Evolutionary conservation across 2,113 vertebrate genomes (phyloP), one percentile per base, ranked within the genome.

Genomic region (Suricata suricatta): DNA sequence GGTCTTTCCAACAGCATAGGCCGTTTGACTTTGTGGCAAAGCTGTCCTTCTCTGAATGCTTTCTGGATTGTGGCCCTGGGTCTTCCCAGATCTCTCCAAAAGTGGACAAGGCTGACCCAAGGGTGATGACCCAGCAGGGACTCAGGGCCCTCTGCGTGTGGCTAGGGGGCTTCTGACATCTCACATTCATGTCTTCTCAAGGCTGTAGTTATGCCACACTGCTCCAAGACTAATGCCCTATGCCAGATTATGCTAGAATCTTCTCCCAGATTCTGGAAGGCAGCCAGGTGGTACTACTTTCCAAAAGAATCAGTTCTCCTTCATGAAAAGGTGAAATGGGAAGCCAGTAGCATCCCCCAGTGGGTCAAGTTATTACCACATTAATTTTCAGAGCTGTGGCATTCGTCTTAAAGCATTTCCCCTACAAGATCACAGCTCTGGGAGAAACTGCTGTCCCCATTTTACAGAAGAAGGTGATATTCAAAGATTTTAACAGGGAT

Each of bases 221-320:
- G 33, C 47, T 74, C 71, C 41, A 74, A 95, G 29, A 90, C 16
- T 64, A 23, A 60, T 33, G 52, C 50, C 41, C 57, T 16, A 9
- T 27, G 38, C 57, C 19, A 89, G 31, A 35, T 54, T 3, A 44
- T 77, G 54, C 50, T 79, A 76, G 83, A 66, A 77, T 2, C 68
- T 38, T 88, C 82, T 83, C n/a, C 66, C 25, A 33, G 81, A n/a
- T 82, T 80, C 95, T 85, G 47, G 81, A 92, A 90, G 74, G 27
- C 50, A 84, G 84, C 15, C 71, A 71, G 60, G 33, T 41, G 21
- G n/a, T 9, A 14, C 9, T 27, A 16, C 35, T 90, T 90, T 88
- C 77, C 47, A 68, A 76, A 76, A 52, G 44, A 35, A 72, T 66
- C 33, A 31, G 5, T 92, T 71, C 71, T 93, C n/a, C 41, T 97